Conservation (phyloP, 2,888 invertebrate genomes). For the Alentia gelatinosa region DNA sequence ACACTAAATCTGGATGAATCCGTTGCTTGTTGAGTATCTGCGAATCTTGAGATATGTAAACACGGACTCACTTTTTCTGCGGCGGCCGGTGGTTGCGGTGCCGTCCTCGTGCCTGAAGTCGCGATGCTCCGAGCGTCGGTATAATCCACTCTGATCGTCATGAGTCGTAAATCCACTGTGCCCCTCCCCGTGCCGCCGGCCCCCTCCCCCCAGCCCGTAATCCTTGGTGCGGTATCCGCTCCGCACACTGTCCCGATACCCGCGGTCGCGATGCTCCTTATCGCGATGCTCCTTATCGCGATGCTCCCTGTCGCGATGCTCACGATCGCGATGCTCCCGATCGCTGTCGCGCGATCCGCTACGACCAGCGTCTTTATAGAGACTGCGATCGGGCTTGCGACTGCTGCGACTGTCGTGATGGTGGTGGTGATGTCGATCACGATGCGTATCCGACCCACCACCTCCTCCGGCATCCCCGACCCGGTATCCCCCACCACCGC, state of each 20-base stretch:
- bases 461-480: neutral
- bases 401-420: neutral
- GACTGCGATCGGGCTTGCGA: neutral
- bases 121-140: slow-evolving; percentile 4
- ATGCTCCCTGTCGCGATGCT: neutral
- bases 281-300: neutral
- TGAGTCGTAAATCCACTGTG: slow-evolving; percentile 43
- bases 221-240: neutral
- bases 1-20: too few species aligned
- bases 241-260: slow-evolving; percentile 31
- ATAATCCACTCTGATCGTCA: slow-evolving; percentile 46
- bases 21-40: too few species aligned
- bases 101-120: slow-evolving; percentile 31
- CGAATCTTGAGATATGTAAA: too few species aligned
- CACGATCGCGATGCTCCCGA: neutral
- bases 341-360: slow-evolving; percentile 33
- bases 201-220: too few species aligned
- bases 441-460: too few species aligned
- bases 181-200: neutral
- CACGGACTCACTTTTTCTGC: slow-evolving; percentile 36
- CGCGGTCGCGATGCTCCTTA: neutral
- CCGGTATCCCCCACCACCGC: neutral
- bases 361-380: slow-evolving; percentile 3
- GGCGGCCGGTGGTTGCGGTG: slow-evolving; percentile 20
- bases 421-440: neutral